phyloP scores from a whole-genome alignment of 2,888 invertebrate species.

The Agrochola circellaris region DNA sequence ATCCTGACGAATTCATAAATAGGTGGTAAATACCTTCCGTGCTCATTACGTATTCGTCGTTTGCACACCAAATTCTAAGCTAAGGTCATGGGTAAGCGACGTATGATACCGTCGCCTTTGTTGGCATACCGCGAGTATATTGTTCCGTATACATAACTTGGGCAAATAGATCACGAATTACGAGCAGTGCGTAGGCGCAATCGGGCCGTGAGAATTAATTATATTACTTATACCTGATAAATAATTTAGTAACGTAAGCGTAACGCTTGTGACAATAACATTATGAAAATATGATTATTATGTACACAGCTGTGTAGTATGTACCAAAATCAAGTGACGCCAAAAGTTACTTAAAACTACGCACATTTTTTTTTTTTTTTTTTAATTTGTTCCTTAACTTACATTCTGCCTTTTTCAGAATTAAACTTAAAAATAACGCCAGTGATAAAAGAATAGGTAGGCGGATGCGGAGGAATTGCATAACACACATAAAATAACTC shows the following conservation, averaged over 20 bases:
- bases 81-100: constrained; percentile 54
- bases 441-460: neutral
- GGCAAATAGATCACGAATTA: constrained; percentile 45
- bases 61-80: constrained; percentile 53
- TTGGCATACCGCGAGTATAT: constrained; percentile 25
- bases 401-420: neutral
- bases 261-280: neutral
- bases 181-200: constrained; percentile 18
- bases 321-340: neutral
- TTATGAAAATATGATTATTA: neutral
- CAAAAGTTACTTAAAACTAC: neutral
- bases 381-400: neutral
- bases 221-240: neutral
- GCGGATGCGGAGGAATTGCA: neutral
- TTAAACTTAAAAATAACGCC: neutral
- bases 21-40: neutral
- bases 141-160: constrained; percentile 42
- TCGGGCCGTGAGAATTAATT: constrained; percentile 31
- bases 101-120: constrained; percentile 34
- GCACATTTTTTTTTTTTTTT: neutral
- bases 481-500: neutral
- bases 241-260: neutral
- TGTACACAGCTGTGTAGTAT: constrained; percentile 18
- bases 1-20: constrained; percentile 22
- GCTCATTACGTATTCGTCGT: constrained; percentile 51